Evolutionary conservation across 2,797 vertebrate genomes (phyloP).

Genomic region (Lagorchestes hirsutus): DNA sequence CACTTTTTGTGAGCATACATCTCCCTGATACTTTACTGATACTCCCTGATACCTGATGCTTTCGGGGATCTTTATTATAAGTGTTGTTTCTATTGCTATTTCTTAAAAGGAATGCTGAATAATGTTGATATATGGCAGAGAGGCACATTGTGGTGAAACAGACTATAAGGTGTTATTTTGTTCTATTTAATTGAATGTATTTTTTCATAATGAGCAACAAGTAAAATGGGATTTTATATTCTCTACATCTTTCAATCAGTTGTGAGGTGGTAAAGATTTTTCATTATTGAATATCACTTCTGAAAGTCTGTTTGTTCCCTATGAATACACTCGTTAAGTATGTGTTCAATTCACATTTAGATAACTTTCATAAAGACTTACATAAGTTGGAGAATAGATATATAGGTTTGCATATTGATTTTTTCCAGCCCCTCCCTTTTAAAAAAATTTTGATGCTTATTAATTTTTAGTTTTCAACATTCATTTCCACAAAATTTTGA

Average conservation of each 20-base stretch:
- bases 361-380: not conserved
- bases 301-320: not conserved
- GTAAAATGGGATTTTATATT: not conserved
- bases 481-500: no score
- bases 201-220: not conserved
- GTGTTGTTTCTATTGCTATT: not conserved
- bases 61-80: not conserved
- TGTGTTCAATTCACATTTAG: not conserved
- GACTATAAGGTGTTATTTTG: not conserved
- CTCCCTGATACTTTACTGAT: no score
- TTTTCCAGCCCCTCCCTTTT: not conserved
- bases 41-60: no score
- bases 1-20: not conserved
- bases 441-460: no score
- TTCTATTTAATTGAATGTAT: not conserved
- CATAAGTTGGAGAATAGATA: not conserved
- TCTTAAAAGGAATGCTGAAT: not conserved
- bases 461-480: no score
- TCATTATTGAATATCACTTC: not conserved
- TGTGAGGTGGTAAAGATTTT: not conserved
- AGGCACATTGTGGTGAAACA: not conserved
- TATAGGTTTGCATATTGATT: not conserved
- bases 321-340: not conserved
- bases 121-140: not conserved
- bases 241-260: not conserved